Base-by-base conservation (phyloP, 2,113 vertebrate genomes). In the Oreocharis arfaki region DNA sequence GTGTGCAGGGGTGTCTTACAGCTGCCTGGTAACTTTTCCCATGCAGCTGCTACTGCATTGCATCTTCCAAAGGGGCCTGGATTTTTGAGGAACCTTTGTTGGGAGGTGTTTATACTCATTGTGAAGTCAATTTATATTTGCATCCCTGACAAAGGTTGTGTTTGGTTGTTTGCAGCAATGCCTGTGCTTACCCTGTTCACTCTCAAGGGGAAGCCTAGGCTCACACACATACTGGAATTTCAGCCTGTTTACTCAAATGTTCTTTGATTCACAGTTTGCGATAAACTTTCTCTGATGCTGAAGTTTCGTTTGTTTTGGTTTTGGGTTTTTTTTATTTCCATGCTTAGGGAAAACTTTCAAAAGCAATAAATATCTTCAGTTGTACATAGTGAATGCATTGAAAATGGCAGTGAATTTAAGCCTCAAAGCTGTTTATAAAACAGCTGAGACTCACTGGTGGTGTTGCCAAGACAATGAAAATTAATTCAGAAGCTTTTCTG, bases 31-130 rank as follows among this genome's bases (percentile, higher is more conserved):
- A 47, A 22, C 32, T 61, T 87, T 60, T 23, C 41, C 24, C 0
- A 1, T 49, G 49, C 18, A 79, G 14, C 16, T 3, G 2, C 9
- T 35, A 3, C 42, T 65, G 32, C 0, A 1, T 47, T 56, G 19
- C 0, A 0, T 41, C 41, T 84, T 64, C 33, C 24, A 22, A 52
- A 70, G 47, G 9, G 27, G 39, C 0, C 0, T 30, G n/a, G 11
- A 24, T 47, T 71, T 89, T 90, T 61, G 21, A 53, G 28, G 6
- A 87, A 32, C 16, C 7, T 75, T 52, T 52, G 4, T 1, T 91
- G 24, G 3, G 44, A 63, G 16, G 15, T 35, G 18, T 67, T 60
- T 41, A 10, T 81, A 33, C 7, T 56, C 17, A 4, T 10, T 47
- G 20, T 47, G 32, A 47, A 79, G 57, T n/a, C 18, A 23, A 8